Percentiles rank a stretch among this genome's conserved stretches.
Conservation (phyloP, 2,888 invertebrate species). For the Blomia tropicalis region DNA sequence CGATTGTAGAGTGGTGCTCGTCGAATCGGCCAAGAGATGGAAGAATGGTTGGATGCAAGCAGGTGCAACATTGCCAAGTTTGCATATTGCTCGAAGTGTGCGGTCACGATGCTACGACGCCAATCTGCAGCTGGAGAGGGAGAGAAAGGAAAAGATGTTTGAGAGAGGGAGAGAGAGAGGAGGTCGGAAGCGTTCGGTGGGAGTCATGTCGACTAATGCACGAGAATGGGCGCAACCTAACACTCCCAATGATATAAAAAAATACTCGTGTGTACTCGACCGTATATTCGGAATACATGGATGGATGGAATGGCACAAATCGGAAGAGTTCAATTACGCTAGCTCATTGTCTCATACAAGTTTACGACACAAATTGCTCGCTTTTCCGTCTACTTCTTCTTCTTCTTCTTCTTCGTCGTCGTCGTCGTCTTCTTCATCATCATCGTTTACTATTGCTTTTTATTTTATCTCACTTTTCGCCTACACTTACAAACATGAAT, state of each 20-base stretch:
- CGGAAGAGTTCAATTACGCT: conserved; percentile 9
- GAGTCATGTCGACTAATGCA: not conserved
- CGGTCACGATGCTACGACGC: conserved; percentile 2
- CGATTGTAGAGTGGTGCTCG: not conserved
- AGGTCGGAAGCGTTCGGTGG: not conserved
- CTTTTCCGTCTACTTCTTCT: not conserved
- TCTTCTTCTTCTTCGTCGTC: not conserved
- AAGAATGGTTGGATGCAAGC: not conserved
- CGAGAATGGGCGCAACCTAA: not conserved
- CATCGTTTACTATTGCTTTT: not conserved
- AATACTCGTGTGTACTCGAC: not conserved
- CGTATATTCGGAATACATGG: not conserved
- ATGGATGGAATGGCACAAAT: conserved; percentile 3
- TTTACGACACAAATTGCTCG: not conserved
- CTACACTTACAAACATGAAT: too few relatives aligned
- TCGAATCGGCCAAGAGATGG: too few relatives aligned
- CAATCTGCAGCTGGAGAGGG: conserved; percentile 9
- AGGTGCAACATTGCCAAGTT: conserved; percentile 6
- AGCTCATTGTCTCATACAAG: conserved; percentile 2
- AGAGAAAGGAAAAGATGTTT: not conserved
- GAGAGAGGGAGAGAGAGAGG: not conserved
- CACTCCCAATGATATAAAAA: too few relatives aligned
- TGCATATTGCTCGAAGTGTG: conserved; percentile 1
- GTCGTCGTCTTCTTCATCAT: not conserved
- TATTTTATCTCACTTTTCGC: too few relatives aligned